Evolutionary conservation across 2,888 invertebrate species (phyloP).

Genomic region (Diabrotica balteata): DNA sequence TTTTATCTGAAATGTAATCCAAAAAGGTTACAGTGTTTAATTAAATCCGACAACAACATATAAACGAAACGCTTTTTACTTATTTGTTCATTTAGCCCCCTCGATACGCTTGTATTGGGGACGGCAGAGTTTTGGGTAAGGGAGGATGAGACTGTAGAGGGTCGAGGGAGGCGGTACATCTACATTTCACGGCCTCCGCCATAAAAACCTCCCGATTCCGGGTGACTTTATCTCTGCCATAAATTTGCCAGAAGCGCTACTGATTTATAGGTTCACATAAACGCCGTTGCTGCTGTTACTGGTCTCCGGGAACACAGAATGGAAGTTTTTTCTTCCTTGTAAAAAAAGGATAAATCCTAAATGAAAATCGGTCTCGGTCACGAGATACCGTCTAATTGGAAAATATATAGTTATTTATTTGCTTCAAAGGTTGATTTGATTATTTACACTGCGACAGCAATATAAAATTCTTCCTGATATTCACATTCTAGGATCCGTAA

Average conservation of each 20-base stretch:
- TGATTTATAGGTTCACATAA: conserved; percentile 63
- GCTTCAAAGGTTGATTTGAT: background rate
- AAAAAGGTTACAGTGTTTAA: no score
- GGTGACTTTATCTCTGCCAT: conserved; percentile 63
- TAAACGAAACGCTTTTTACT: no score
- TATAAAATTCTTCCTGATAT: no score
- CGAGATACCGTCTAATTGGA: conserved; percentile 3
- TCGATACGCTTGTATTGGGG: conserved; percentile 14
- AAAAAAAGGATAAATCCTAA: conserved; percentile 16
- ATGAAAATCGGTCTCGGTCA: conserved; percentile 12
- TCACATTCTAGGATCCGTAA: no score
- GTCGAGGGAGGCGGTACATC: conserved; percentile 35
- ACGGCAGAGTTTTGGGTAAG: conserved; percentile 15
- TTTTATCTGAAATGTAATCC: no score
- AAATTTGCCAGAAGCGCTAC: conserved; percentile 63
- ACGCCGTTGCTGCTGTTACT: conserved; percentile 43
- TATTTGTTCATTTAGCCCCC: background rate
- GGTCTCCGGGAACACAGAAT: conserved; percentile 18
- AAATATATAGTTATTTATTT: background rate
- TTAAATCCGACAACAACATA: no score
- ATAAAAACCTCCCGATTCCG: conserved; percentile 62
- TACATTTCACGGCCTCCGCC: conserved; percentile 61
- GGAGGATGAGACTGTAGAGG: conserved; percentile 34
- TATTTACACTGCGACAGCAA: no score
- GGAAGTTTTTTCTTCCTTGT: conserved; percentile 4